Evolutionary conservation across 1,140 invertebrate species (phyloP).

Genomic region (Pachypeltis micranthus): DNA sequence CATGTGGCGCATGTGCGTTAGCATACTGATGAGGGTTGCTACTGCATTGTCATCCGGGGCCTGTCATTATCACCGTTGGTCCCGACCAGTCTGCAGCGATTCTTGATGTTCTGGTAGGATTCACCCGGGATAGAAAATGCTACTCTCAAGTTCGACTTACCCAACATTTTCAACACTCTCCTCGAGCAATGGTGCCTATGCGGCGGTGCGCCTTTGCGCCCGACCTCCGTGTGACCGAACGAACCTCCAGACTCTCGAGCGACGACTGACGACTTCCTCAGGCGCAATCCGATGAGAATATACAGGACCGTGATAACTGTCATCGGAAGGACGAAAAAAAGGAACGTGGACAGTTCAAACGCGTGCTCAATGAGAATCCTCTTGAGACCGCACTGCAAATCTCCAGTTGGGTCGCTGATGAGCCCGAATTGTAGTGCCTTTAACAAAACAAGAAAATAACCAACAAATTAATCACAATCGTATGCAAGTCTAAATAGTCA

Average conservation of each 20-base stretch:
- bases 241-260: conserved; percentile 29
- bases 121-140: too few species aligned
- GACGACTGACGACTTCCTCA: conserved; percentile 48
- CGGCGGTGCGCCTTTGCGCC: conserved; percentile 7
- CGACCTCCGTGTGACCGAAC: conserved; percentile 17
- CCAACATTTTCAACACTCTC: conserved; percentile 30
- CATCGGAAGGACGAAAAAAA: conserved; percentile 82
- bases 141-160: conserved; percentile 24
- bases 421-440: conserved; percentile 58
- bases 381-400: conserved; percentile 17
- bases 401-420: conserved; percentile 32
- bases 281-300: conserved; percentile 61
- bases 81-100: too few species aligned
- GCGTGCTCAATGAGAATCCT: conserved; percentile 54
- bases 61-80: too few species aligned
- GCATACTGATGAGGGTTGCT: too few species aligned
- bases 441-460: conserved; percentile 3
- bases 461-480: neutral
- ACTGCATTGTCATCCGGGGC: too few species aligned
- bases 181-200: conserved; percentile 24
- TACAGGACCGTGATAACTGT: conserved; percentile 73
- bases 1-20: too few species aligned
- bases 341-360: conserved; percentile 70
- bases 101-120: too few species aligned
- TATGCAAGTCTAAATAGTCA: conserved; percentile 12